Evolutionary conservation across 1,140 invertebrate species (phyloP).

Genomic region (Panulirus ornatus): DNA sequence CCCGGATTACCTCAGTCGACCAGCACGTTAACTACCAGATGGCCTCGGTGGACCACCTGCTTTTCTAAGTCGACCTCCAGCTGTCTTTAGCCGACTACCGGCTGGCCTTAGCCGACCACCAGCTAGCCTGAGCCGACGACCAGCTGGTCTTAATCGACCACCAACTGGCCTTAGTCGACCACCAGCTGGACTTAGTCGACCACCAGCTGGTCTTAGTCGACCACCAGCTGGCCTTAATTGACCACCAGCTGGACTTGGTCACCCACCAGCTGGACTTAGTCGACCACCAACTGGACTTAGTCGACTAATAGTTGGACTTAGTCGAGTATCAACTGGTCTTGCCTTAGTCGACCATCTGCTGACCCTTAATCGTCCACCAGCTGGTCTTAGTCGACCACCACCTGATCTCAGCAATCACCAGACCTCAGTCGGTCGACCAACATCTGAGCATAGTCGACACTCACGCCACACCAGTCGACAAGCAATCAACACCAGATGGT

Average conservation of each 20-base stretch:
- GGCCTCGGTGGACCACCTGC: neutral
- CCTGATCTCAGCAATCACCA: neutral
- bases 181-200: conserved; percentile 21
- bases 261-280: neutral
- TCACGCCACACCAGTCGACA: neutral
- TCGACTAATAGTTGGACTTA: neutral
- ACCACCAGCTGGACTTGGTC: conserved; percentile 18
- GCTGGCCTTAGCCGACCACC: conserved; percentile 14
- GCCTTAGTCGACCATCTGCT: too few species aligned
- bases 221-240: conserved; percentile 8
- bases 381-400: neutral
- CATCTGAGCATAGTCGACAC: neutral
- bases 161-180: conserved; percentile 26
- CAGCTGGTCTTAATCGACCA: conserved; percentile 25
- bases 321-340: conserved; percentile 20
- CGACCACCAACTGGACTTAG: neutral
- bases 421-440: too few species aligned
- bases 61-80: neutral
- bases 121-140: conserved; percentile 1
- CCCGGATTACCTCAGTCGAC: neutral
- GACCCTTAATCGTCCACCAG: neutral
- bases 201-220: conserved; percentile 10
- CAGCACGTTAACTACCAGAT: neutral
- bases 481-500: neutral
- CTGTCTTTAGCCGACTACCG: neutral